Percentiles rank a stretch among this genome's conserved stretches.
phyloP scores from a whole-genome alignment of 2,888 invertebrate species.

The Mythimna vitellina region DNA sequence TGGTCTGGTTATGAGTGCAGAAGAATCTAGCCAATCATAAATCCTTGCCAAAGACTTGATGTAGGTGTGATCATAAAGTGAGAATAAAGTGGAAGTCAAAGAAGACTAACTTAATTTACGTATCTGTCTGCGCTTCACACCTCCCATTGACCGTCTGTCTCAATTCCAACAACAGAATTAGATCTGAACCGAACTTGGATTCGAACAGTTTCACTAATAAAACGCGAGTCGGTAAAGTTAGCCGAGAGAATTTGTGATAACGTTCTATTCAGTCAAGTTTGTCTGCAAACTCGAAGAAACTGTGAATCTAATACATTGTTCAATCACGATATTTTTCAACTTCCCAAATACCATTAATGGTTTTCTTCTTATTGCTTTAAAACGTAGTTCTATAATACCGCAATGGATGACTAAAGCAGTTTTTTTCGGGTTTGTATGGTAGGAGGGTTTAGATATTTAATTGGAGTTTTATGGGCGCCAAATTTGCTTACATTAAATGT shows the following conservation, averaged over 20 bases:
- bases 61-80: neutral
- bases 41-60: neutral
- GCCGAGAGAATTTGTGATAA: slow-evolving; percentile 72
- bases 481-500: slow-evolving; percentile 55
- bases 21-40: neutral
- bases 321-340: slow-evolving; percentile 47
- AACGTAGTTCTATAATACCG: slow-evolving; percentile 2
- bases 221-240: slow-evolving; percentile 75
- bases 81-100: neutral
- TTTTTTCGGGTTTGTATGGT: neutral
- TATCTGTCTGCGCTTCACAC: slow-evolving; percentile 5
- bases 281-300: slow-evolving; percentile 70
- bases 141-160: slow-evolving; percentile 39
- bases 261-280: slow-evolving; percentile 73
- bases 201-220: slow-evolving; percentile 73
- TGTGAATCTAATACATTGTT: slow-evolving; percentile 62
- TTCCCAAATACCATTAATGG: slow-evolving; percentile 46
- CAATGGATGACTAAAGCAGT: slow-evolving; percentile 13
- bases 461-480: slow-evolving; percentile 20
- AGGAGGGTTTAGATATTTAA: slow-evolving; percentile 10
- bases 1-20: neutral
- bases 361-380: slow-evolving; percentile 22
- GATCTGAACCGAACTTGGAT: slow-evolving; percentile 61
- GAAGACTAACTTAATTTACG: neutral
- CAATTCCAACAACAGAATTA: slow-evolving; percentile 64